phyloP scores from a whole-genome alignment of 2,113 vertebrate species.

The Pteropus alecto region DNA sequence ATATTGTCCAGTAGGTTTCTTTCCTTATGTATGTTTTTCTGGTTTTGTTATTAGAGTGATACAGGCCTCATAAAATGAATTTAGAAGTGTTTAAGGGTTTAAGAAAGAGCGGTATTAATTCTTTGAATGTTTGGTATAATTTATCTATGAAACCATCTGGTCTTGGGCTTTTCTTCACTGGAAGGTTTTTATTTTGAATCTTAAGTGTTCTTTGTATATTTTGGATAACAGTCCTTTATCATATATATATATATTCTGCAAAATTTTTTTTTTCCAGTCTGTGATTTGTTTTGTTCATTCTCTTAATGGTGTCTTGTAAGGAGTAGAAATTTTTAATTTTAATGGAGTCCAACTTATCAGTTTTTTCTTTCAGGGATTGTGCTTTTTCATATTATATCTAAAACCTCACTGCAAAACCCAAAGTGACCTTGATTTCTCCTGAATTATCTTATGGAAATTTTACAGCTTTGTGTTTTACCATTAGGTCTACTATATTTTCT shows the following conservation, averaged over 20 bases:
- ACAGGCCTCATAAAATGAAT: background rate
- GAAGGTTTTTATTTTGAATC: background rate
- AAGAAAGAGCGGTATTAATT: background rate
- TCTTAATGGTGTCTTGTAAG: background rate
- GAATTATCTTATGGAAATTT: background rate
- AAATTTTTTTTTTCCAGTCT: background rate
- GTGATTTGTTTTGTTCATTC: background rate
- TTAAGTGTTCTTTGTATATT: background rate
- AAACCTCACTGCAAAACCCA: background rate
- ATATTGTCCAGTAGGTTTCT: background rate
- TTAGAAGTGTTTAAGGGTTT: background rate
- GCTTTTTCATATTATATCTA: background rate
- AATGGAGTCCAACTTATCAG: background rate
- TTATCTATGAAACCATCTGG: background rate
- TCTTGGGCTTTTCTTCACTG: background rate
- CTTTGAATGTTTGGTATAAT: background rate
- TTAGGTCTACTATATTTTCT: background rate
- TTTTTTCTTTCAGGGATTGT: background rate
- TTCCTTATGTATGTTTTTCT: background rate
- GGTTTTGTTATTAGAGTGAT: background rate
- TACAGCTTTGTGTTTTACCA: background rate
- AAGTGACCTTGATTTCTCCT: background rate
- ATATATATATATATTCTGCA: background rate
- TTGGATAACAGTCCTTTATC: background rate
- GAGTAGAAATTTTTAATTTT: background rate